Evolutionary conservation across 2,888 invertebrate genomes (phyloP).

Genomic region (Athalia circularis): DNA sequence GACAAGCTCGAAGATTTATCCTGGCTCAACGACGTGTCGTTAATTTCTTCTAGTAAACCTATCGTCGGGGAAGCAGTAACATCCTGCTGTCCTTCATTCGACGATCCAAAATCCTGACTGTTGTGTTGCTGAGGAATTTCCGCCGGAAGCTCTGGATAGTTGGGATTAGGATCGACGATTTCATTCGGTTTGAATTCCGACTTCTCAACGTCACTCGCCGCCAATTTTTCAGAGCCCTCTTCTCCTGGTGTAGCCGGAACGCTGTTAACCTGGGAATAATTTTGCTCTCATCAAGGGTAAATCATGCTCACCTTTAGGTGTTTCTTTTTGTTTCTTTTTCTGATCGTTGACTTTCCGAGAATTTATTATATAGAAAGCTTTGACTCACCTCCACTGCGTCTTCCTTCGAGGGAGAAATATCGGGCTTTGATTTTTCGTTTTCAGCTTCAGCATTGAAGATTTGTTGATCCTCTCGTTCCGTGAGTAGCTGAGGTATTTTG

Average conservation of each 20-base stretch:
- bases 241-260: slow-evolving; percentile 26
- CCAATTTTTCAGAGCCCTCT: slow-evolving; percentile 55
- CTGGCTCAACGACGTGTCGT: neutral
- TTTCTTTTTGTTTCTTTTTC: neutral
- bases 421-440: slow-evolving; percentile 48
- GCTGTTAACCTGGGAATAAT: slow-evolving; percentile 5
- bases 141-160: slow-evolving; percentile 46
- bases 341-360: neutral
- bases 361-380: neutral
- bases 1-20: slow-evolving; percentile 18
- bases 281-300: neutral
- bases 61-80: neutral
- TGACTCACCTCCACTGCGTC: slow-evolving; percentile 52
- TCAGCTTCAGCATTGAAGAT: slow-evolving; percentile 8
- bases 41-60: slow-evolving; percentile 4
- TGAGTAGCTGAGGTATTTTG: slow-evolving; percentile 41
- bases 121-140: slow-evolving; percentile 41
- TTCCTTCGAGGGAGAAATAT: slow-evolving; percentile 50
- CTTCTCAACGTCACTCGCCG: slow-evolving; percentile 57
- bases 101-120: slow-evolving; percentile 35
- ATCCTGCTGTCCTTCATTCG: slow-evolving; percentile 22
- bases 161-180: slow-evolving; percentile 52
- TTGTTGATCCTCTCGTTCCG: slow-evolving; percentile 33
- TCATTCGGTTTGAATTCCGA: slow-evolving; percentile 60
- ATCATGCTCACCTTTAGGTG: neutral